Percentiles rank a stretch among this genome's conserved stretches.
phyloP scores from a whole-genome alignment of 1,140 invertebrate species.

The Adoxophyes honmai region DNA sequence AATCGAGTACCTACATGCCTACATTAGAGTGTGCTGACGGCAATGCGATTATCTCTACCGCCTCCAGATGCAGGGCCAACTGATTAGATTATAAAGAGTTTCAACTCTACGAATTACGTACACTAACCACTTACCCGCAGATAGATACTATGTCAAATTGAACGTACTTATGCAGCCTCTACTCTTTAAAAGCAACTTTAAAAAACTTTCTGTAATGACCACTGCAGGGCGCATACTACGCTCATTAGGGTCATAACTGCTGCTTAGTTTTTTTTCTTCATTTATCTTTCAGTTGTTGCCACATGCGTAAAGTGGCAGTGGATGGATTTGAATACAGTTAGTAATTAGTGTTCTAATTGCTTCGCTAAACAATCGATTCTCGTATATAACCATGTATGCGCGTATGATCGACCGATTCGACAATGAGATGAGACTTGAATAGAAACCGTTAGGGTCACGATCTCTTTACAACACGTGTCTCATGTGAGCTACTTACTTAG shows the following conservation, averaged over 20 bases:
- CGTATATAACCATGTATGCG: constrained; percentile 11
- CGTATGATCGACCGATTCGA: constrained; percentile 26
- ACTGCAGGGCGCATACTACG: too few species aligned
- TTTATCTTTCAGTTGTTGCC: constrained; percentile 9
- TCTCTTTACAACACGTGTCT: constrained; percentile 32
- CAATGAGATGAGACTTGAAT: constrained; percentile 21
- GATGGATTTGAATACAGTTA: constrained; percentile 23
- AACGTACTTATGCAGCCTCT: too few species aligned
- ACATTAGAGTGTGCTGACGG: too few species aligned
- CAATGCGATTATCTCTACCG: too few species aligned
- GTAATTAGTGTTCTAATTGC: constrained; percentile 33
- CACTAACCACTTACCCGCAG: too few species aligned
- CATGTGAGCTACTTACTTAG: constrained; percentile 8
- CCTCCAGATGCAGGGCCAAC: too few species aligned
- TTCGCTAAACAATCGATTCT: constrained; percentile 45
- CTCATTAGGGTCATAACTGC: constrained; percentile 25
- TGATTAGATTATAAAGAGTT: too few species aligned
- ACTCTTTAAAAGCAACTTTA: too few species aligned
- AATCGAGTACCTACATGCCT: too few species aligned
- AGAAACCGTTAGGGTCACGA: constrained; percentile 38
- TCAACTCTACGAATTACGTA: too few species aligned
- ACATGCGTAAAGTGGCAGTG: neutral
- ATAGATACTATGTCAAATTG: too few species aligned
- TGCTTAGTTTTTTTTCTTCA: constrained; percentile 18
- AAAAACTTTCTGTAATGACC: too few species aligned